Conservation (phyloP, 2,888 invertebrate genomes). For the Neoascia interrupta region DNA sequence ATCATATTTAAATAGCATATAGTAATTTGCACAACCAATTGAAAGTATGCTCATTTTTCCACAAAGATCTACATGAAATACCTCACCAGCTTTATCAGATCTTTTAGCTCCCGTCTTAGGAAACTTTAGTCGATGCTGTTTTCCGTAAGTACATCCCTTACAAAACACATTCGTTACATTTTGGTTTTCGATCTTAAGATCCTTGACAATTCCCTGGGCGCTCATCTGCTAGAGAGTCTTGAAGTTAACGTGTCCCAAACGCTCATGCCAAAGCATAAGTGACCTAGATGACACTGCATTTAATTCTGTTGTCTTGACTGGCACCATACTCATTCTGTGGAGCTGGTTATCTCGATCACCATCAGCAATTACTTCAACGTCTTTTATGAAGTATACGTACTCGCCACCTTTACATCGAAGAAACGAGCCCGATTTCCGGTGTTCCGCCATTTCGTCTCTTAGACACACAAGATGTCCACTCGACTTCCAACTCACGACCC, state of each 20-base stretch:
- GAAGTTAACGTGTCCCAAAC: neutral
- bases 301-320: neutral
- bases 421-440: no score
- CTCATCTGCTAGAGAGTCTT: neutral
- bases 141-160: neutral
- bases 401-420: no score
- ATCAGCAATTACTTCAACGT: neutral
- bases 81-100: neutral
- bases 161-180: neutral
- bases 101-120: neutral
- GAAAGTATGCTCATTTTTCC: no score
- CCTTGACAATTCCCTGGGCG: no score
- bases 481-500: no score
- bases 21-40: slow-evolving; percentile 57
- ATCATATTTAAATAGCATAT: slow-evolving; percentile 51
- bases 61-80: neutral
- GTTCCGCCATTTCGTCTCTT: no score
- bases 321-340: neutral
- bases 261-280: neutral
- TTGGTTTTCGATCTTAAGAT: neutral
- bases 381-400: slow-evolving; percentile 27
- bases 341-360: neutral
- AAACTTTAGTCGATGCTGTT: neutral
- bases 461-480: no score
- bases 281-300: no score